Evolutionary conservation across 2,888 invertebrate genomes (phyloP), one percentile per base, ranked within the genome.

Genomic region (Agriopis aurantiaria): DNA sequence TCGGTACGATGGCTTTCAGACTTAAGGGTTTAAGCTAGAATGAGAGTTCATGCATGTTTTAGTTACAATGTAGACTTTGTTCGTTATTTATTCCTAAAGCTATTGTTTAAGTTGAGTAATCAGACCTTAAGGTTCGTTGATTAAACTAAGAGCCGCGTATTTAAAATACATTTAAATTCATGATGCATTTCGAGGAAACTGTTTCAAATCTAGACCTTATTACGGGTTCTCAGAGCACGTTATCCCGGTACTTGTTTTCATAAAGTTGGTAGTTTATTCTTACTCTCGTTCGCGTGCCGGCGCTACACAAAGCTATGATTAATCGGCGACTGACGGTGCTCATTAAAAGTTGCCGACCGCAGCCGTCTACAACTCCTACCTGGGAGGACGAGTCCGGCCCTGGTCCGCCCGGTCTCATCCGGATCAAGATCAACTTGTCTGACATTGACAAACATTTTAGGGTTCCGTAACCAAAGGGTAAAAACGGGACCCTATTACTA

Each of bases 341-440:
- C 73, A 76, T 78, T 78, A 78, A 76, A 78, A 78, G 70, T 75
- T 77, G 67, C 58, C 71, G 62, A 71, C 76, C 75, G 68, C 74
- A 68, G 67, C 48, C 73, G 71, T 68, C 74, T 73, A 72, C 71
- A 74, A 70, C 60, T 77, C 73, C 59, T 73, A 73, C 77, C 75
- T 75, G 70, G 53, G 23, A 33, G 57, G 41, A 41, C n/a, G 3
- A 40, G 48, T 65, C 56, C 68, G 58, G 61, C 51, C 56, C 59
- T 6, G 52, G 14, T 11, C 45, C 43, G 45, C 14, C 70, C 14
- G 48, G 8, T n/a, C 41, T 33, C 49, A 4, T 51, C 59, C 60
- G 48, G 59, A n/a, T 59, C 58, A 53, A 8, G 23, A 49, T 52
- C 51, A n/a, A 43, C 49, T 41, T 41, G 40, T n/a, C 10, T 14